phyloP scores from a whole-genome alignment of 2,888 invertebrate genomes.

The Ichneumon xanthorius region DNA sequence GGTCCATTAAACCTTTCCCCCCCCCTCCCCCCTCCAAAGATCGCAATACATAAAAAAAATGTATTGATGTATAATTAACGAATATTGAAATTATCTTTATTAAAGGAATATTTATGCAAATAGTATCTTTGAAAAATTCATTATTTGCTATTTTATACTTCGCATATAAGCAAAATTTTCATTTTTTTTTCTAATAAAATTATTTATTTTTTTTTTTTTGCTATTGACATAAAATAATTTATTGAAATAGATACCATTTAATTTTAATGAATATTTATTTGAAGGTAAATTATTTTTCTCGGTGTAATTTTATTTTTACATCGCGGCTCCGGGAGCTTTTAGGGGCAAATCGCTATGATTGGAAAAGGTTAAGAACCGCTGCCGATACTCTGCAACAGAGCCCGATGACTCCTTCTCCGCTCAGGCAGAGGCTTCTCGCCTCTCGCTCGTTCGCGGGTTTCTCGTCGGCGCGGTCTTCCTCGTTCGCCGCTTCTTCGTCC shows the following conservation, averaged over 20 bases:
- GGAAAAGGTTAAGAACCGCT: slow-evolving; percentile 23
- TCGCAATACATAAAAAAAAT: background rate
- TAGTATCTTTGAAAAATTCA: too few species aligned
- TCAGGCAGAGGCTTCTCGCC: background rate
- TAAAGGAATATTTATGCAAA: too few species aligned
- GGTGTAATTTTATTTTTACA: too few species aligned
- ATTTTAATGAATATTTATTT: too few species aligned
- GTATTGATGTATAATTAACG: background rate
- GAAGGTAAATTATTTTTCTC: background rate
- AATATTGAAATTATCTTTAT: background rate
- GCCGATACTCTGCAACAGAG: background rate
- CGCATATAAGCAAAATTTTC: too few species aligned
- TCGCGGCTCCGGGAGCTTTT: too few species aligned
- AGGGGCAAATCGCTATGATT: too few species aligned
- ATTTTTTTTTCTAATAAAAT: too few species aligned
- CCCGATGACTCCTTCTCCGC: slow-evolving; percentile 17
- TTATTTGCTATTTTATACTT: too few species aligned
- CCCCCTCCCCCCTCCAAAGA: background rate
- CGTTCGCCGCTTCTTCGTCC: slow-evolving; percentile 39
- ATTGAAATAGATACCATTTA: too few species aligned
- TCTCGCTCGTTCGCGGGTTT: slow-evolving; percentile 18
- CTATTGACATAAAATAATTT: too few species aligned
- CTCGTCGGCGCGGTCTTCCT: slow-evolving; percentile 1
- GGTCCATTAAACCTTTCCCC: slow-evolving; percentile 39
- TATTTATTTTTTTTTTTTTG: too few species aligned